A percentile compares a stretch with the other conserved stretches of the same genome.
Evolutionary conservation across 2,888 invertebrate genomes (phyloP).

Genomic region (Lasiommata megera): DNA sequence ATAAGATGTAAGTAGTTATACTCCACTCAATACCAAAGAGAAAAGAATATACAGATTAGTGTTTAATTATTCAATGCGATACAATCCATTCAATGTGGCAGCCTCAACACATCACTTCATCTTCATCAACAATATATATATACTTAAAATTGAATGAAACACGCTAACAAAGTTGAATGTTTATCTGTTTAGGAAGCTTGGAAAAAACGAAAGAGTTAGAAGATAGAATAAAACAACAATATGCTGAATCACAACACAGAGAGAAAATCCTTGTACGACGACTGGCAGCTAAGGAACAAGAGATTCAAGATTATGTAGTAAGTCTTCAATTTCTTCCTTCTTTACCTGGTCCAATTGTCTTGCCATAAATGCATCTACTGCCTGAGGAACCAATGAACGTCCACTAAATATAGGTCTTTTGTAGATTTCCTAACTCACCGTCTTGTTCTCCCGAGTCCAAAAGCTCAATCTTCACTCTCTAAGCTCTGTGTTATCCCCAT

Average conservation of each 20-base stretch:
- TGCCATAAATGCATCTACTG: too few relatives aligned
- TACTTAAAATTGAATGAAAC: not conserved
- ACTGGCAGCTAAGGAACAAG: constrained; percentile 97
- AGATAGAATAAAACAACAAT: constrained; percentile 90
- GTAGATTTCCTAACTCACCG: too few relatives aligned
- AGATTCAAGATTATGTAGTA: constrained; percentile 97
- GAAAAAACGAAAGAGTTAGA: constrained; percentile 88
- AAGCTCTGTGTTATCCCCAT: too few relatives aligned
- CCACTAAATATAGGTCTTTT: too few relatives aligned
- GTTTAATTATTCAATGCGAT: not conserved
- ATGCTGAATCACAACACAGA: constrained; percentile 92
- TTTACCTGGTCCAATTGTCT: too few relatives aligned
- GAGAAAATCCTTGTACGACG: constrained; percentile 96
- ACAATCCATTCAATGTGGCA: not conserved
- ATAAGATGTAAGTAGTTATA: too few relatives aligned
- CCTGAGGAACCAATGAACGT: too few relatives aligned
- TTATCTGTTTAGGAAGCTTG: constrained; percentile 82
- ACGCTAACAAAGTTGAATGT: not conserved
- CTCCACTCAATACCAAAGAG: too few relatives aligned
- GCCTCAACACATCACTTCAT: not conserved
- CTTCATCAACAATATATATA: not conserved
- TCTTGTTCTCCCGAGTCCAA: too few relatives aligned
- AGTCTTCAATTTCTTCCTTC: constrained; percentile 55
- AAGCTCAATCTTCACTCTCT: too few relatives aligned
- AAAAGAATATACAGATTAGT: too few relatives aligned